A percentile compares a stretch with the other conserved stretches of the same genome.
These are phyloP conservation scores for Phoebastria nigripes DNA, from an alignment of 2,797 vertebrate genomes.

Conservation along the genomic window DNA sequence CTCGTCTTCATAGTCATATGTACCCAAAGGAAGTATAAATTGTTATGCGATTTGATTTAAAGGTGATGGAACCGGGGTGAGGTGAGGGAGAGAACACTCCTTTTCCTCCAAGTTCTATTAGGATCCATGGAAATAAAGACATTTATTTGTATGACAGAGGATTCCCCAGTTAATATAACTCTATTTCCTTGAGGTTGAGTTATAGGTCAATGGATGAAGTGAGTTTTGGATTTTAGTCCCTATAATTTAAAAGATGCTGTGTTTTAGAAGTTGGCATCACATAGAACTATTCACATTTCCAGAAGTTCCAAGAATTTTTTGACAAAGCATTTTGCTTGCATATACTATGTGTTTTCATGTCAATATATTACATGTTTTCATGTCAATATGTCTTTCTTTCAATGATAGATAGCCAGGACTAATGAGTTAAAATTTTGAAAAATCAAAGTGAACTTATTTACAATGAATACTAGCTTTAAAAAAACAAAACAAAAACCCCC, in stretches of 20 bases:
- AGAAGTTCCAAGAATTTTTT: background rate
- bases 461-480: background rate
- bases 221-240: background rate
- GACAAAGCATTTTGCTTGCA: background rate
- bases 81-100: background rate
- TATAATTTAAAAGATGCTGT: background rate
- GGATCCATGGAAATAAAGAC: background rate
- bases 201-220: background rate
- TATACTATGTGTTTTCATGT: background rate
- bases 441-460: background rate
- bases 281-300: background rate
- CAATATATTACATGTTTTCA: background rate
- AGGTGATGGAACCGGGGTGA: background rate
- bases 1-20: background rate
- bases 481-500: background rate
- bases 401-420: background rate
- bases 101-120: background rate
- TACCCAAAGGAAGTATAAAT: background rate
- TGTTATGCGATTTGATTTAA: background rate
- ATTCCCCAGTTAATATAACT: background rate
- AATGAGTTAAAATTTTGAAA: background rate
- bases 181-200: background rate
- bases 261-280: background rate
- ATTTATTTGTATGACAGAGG: background rate
- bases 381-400: background rate